Evolutionary conservation across 1,140 invertebrate genomes (phyloP), one percentile per base, ranked within the genome.

Genomic region (Lordiphosa collinella): DNA sequence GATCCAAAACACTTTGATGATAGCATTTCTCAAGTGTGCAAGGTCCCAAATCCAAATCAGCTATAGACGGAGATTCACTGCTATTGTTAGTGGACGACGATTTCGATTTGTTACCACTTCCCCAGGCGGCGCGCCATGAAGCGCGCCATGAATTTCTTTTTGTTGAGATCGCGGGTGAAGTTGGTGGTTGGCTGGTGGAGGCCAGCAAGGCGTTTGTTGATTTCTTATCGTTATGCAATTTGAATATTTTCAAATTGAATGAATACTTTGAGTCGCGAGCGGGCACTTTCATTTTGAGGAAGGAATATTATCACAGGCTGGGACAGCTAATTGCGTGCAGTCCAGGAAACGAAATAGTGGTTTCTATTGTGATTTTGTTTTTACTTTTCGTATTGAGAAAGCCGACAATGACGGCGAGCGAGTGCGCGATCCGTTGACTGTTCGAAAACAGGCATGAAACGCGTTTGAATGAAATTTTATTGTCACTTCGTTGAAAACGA

Each of bases 211-310:
- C 88, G 84, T 59, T 62, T 12, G 63, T 48, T 25, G 70, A 79
- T 87, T 53, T 90, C 85, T 63, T 88, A 71, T 74, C 86, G 86
- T 79, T 86, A 68, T 88, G 84, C 52, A 87, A 73, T 86, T 87
- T 87, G 44, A 87, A 88, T 75, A 88, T 87, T 78, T 87, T 88
- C 64, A 87, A 88, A 75, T 88, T 86, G 55, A 88, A 74, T 59
- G 86, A 82, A 74, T 84, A 88, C 61, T 76, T 87, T 7, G 75
- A 84, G 48, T 69, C 84, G 62, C 68, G 71, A 54, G 82, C 56
- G 46, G 75, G 68, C 50, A 86, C 82, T 88, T 86, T 88, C 85
- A 87, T 87, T 78, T 86, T 86, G 34, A 53, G 16, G 38, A 8
- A 7, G 11, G 36, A 40, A 3, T 40, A 16, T 8, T 10, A 10